These are phyloP conservation scores for Ophraella communa DNA, from an alignment of 2,888 invertebrate species.

Conservation along the genomic window DNA sequence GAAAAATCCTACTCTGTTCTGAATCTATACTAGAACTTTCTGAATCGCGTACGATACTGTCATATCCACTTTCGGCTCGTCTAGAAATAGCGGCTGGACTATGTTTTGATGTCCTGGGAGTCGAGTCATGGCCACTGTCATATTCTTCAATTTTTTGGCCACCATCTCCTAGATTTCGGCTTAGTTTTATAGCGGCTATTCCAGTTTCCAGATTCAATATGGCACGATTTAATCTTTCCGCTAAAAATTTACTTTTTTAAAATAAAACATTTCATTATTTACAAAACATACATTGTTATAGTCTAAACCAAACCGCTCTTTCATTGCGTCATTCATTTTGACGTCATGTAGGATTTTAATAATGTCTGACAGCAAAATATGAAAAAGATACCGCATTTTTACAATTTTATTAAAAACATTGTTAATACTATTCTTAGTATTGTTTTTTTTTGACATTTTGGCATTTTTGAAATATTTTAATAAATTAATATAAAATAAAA, in stretches of 20 bases:
- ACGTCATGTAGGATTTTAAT: too few relatives aligned
- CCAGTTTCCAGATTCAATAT: conserved; percentile 70
- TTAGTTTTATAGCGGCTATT: conserved; percentile 66
- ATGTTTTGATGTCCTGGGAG: conserved; percentile 81
- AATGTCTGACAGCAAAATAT: too few relatives aligned
- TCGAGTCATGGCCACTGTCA: conserved; percentile 85
- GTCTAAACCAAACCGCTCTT: too few relatives aligned
- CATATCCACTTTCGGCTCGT: conserved; percentile 89
- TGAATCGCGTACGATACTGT: conserved; percentile 87
- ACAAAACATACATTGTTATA: neutral
- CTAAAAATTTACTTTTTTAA: conserved; percentile 37
- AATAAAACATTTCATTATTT: neutral
- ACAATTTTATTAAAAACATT: too few relatives aligned
- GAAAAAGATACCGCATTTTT: too few relatives aligned
- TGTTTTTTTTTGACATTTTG: too few relatives aligned
- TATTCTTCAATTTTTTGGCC: conserved; percentile 71
- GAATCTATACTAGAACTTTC: conserved; percentile 89
- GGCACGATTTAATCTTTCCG: conserved; percentile 69
- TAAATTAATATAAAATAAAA: too few relatives aligned
- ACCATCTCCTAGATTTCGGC: conserved; percentile 67
- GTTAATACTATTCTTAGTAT: too few relatives aligned
- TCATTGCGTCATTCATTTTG: too few relatives aligned
- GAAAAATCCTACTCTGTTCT: conserved; percentile 62
- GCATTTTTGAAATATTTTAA: too few relatives aligned
- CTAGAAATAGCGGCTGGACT: conserved; percentile 80